Percentiles rank a stretch among this genome's conserved stretches.
These are phyloP conservation scores for Cephalotes varians DNA, from an alignment of 2,888 invertebrate genomes.

Conservation along the genomic window DNA sequence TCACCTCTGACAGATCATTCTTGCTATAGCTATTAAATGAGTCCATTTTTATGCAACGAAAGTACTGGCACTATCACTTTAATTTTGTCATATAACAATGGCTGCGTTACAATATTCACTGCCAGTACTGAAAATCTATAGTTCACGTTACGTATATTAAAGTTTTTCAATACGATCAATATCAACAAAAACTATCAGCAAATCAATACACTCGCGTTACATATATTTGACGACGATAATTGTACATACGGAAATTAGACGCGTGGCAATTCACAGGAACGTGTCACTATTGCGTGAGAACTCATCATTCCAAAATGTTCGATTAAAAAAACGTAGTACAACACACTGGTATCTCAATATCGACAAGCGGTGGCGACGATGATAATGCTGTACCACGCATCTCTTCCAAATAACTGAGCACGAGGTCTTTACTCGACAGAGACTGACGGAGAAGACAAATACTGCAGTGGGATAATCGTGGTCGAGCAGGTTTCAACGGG, in stretches of 20 bases:
- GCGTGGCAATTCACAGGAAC: slow-evolving; percentile 7
- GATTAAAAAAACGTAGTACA: not conserved
- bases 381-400: not conserved
- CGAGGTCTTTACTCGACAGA: not conserved
- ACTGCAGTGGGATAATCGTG: slow-evolving; percentile 25
- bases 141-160: too few relatives aligned
- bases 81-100: slow-evolving; percentile 19
- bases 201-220: not conserved
- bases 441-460: slow-evolving; percentile 32
- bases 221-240: not conserved
- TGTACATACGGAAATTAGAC: not conserved
- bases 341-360: not conserved
- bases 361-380: not conserved
- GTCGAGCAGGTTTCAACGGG: slow-evolving; percentile 77
- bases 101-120: too few relatives aligned
- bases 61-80: not conserved
- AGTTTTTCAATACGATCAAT: too few relatives aligned
- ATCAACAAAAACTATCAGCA: not conserved
- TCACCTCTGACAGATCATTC: slow-evolving; percentile 77
- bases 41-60: slow-evolving; percentile 70
- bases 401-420: not conserved
- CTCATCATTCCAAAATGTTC: not conserved
- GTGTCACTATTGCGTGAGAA: not conserved
- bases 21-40: slow-evolving; percentile 74
- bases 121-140: too few relatives aligned